Conservation (phyloP, 2,113 vertebrate genomes). For the Tragelaphus scriptus region DNA sequence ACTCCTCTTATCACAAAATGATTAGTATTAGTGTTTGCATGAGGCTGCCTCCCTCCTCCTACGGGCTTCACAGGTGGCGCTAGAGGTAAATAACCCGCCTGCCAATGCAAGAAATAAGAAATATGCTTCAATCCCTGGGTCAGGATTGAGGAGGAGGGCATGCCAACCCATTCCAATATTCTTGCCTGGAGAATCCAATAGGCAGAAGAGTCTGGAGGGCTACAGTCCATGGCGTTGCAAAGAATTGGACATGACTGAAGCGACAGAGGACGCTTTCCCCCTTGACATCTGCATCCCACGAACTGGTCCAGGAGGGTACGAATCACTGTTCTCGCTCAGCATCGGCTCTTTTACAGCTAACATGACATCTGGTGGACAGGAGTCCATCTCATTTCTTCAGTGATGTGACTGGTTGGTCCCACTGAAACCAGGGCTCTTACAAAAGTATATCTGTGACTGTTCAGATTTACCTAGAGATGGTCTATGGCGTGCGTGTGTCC, state of each 20-base stretch:
- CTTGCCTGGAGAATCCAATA: background rate
- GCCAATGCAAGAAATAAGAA: background rate
- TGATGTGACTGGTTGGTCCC: background rate
- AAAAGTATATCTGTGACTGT: background rate
- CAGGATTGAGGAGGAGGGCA: background rate
- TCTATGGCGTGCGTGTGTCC: background rate
- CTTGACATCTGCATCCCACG: accelerated
- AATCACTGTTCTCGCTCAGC: background rate
- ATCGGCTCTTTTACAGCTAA: accelerated
- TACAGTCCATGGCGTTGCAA: background rate
- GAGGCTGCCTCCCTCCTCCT: background rate
- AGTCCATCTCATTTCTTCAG: accelerated
- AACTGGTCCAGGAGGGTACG: accelerated
- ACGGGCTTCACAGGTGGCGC: background rate
- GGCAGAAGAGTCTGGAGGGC: background rate
- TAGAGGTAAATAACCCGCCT: background rate
- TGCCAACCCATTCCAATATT: background rate
- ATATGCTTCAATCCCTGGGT: background rate
- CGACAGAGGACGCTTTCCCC: background rate
- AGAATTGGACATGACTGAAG: background rate
- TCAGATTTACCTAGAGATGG: accelerated
- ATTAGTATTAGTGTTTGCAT: background rate
- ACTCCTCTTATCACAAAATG: background rate
- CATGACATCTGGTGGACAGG: accelerated
- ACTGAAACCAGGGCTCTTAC: background rate